Percentiles rank a stretch among this genome's conserved stretches.
Conservation (phyloP, 2,888 invertebrate genomes). For the Urechis unicinctus region DNA sequence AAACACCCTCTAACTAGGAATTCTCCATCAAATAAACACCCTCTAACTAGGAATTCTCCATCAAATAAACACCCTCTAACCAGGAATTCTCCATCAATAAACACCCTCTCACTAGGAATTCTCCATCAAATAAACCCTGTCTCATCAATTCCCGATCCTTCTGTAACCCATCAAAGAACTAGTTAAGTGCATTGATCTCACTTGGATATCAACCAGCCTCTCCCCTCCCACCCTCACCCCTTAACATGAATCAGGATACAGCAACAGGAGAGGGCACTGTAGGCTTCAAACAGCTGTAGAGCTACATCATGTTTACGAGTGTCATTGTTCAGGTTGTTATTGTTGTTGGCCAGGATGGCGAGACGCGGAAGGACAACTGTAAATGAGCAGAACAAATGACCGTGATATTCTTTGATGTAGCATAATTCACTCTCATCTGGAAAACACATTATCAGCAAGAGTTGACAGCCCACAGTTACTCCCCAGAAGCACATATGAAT, state of each 20-base stretch:
- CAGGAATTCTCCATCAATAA: too few species aligned
- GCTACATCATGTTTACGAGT: constrained; percentile 59
- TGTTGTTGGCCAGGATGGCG: constrained; percentile 57
- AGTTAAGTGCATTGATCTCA: too few species aligned
- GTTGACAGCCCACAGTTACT: background rate
- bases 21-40: too few species aligned
- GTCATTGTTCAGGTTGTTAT: constrained; percentile 56
- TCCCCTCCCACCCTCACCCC: background rate
- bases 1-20: too few species aligned
- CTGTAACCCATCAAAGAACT: too few species aligned
- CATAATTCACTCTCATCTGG: background rate
- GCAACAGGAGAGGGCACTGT: constrained; percentile 56
- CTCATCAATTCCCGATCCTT: too few species aligned
- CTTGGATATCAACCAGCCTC: too few species aligned
- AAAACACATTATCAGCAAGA: background rate
- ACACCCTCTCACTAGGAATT: too few species aligned
- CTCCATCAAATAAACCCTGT: too few species aligned
- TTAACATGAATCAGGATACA: constrained; percentile 38
- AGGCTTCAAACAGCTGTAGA: constrained; percentile 61
- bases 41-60: too few species aligned
- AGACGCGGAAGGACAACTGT: constrained; percentile 62
- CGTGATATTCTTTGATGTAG: background rate
- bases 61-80: too few species aligned
- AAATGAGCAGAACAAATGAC: constrained; percentile 27
- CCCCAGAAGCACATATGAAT: too few species aligned